Evolutionary conservation across 2,113 vertebrate genomes (phyloP).

Genomic region (Abramis brama): DNA sequence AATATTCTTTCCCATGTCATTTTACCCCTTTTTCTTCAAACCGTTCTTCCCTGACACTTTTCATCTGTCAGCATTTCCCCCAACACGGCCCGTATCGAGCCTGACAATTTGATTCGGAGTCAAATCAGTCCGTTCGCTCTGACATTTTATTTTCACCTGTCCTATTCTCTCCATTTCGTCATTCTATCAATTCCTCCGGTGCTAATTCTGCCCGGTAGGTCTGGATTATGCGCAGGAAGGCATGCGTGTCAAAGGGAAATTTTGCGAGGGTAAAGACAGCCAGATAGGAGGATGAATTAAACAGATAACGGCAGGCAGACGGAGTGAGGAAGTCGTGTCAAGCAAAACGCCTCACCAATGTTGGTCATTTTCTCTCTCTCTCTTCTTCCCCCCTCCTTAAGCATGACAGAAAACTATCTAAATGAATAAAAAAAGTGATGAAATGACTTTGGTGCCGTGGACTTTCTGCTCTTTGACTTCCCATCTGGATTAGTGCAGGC

Average conservation of each 20-base stretch:
- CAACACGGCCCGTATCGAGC: slow-evolving; percentile 66
- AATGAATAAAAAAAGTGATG: slow-evolving; percentile 82
- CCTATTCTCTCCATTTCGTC: slow-evolving; percentile 77
- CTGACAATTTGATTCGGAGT: slow-evolving; percentile 58
- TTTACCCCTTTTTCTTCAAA: slow-evolving; percentile 58
- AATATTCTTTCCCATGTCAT: slow-evolving; percentile 64
- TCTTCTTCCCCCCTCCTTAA: slow-evolving; percentile 50
- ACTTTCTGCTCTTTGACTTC: slow-evolving; percentile 88
- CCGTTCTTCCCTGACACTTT: slow-evolving; percentile 67
- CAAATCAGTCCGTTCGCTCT: slow-evolving; percentile 75
- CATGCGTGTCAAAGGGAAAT: slow-evolving; percentile 87
- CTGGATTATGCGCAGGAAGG: slow-evolving; percentile 83
- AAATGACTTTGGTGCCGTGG: slow-evolving; percentile 83
- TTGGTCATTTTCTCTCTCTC: slow-evolving; percentile 73
- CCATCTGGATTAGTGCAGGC: slow-evolving; percentile 86
- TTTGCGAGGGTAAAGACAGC: slow-evolving; percentile 82
- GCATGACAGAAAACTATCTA: slow-evolving; percentile 74
- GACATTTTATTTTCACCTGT: slow-evolving; percentile 80
- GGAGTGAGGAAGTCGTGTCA: slow-evolving; percentile 75
- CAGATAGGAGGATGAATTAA: slow-evolving; percentile 85
- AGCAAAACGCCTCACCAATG: slow-evolving; percentile 78
- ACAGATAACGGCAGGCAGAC: slow-evolving; percentile 78
- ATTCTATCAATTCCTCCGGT: slow-evolving; percentile 66
- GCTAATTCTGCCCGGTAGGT: slow-evolving; percentile 81
- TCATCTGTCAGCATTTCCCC: slow-evolving; percentile 66